These are phyloP conservation scores for Drosophila antonietae DNA, from an alignment of 2,888 invertebrate species.

Conservation along the genomic window DNA sequence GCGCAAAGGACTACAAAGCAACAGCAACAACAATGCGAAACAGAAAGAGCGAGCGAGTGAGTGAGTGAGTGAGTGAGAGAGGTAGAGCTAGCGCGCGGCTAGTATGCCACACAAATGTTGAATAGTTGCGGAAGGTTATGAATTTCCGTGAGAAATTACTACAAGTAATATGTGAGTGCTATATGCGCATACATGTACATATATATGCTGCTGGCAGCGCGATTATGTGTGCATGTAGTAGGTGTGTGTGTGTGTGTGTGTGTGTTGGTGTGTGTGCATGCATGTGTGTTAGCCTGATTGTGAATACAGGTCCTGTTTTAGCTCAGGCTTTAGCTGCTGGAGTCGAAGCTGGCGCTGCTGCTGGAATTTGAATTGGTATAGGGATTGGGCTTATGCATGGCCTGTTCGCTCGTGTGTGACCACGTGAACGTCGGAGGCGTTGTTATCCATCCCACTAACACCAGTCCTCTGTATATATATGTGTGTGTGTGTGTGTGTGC, in stretches of 20 bases:
- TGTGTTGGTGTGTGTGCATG: conserved; percentile 7
- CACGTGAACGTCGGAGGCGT: conserved; percentile 61
- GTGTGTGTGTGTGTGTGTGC: conserved; percentile 53
- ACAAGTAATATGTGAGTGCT: conserved; percentile 77
- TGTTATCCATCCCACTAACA: conserved; percentile 12
- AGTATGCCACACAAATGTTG: conserved; percentile 76
- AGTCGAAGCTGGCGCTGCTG: conserved; percentile 19
- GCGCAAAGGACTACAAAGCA: conserved; percentile 41
- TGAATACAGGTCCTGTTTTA: conserved; percentile 34
- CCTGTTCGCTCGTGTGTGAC: conserved; percentile 75
- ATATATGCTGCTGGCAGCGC: conserved; percentile 7
- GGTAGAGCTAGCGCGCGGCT: conserved; percentile 48
- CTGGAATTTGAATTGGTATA: conserved; percentile 46
- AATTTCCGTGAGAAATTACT: conserved; percentile 82
- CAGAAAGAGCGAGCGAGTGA: conserved; percentile 1
- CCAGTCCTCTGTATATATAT: conserved; percentile 35
- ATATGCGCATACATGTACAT: conserved; percentile 25
- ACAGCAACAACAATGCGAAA: conserved; percentile 30
- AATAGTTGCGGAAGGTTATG: conserved; percentile 83
- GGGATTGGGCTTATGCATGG: conserved; percentile 41
- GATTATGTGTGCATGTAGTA: conserved; percentile 11
- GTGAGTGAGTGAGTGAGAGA: conserved; percentile 10
- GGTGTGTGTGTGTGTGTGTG: neutral
- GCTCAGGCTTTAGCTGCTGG: conserved; percentile 13
- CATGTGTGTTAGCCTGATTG: conserved; percentile 23